Conservation (phyloP, 2,113 vertebrate species). For the Todiramphus saurophagus region DNA sequence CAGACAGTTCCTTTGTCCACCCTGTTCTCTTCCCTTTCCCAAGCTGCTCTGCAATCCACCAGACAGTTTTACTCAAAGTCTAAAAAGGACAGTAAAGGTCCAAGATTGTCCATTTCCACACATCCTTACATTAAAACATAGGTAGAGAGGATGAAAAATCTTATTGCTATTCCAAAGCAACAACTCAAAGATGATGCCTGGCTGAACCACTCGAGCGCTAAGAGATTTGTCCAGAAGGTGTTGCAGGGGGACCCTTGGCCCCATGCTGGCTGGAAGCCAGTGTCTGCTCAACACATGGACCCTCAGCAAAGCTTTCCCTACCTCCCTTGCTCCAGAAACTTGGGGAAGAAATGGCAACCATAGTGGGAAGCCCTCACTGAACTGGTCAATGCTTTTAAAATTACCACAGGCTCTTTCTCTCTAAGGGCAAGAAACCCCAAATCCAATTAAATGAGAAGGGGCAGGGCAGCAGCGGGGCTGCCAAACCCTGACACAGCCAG, state of each 20-base stretch:
- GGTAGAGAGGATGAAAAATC: neutral
- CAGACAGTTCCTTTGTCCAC: neutral
- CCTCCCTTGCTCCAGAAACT: neutral
- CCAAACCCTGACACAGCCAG: neutral
- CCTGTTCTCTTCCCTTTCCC: neutral
- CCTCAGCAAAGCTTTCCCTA: neutral
- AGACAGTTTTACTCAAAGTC: neutral
- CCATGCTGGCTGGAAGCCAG: fast-evolving
- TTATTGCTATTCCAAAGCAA: neutral
- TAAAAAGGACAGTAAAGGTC: neutral
- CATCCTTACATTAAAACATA: neutral
- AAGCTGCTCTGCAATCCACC: neutral
- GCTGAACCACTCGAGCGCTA: fast-evolving
- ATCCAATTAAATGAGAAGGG: neutral
- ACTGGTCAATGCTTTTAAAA: neutral
- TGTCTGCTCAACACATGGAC: neutral
- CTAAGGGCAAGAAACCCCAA: neutral
- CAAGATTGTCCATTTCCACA: neutral
- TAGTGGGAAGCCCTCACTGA: fast-evolving
- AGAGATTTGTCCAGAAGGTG: neutral
- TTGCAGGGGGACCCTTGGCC: neutral
- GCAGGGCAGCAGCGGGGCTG: neutral
- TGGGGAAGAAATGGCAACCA: neutral
- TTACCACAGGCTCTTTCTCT: neutral
- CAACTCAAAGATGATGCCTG: neutral